Percentiles rank a stretch among this genome's conserved stretches.
phyloP scores from a whole-genome alignment of 2,113 vertebrate species.

The Brachypodius melanocephalos region DNA sequence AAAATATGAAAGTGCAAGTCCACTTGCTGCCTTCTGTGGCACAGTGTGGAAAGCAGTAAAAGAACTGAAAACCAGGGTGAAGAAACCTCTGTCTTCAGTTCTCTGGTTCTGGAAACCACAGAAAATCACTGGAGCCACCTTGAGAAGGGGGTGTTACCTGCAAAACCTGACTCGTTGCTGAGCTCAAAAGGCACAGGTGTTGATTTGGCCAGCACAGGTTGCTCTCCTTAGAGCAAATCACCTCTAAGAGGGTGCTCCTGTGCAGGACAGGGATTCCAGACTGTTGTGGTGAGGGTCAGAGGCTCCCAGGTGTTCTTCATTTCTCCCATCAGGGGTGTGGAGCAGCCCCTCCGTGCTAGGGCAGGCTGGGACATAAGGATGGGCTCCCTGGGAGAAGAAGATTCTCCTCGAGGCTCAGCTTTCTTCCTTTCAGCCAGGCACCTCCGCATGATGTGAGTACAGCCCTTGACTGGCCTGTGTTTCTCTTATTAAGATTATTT shows the following conservation, averaged over 20 bases:
- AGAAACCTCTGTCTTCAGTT: not conserved
- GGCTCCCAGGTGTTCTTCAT: not conserved
- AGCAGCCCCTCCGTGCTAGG: no score
- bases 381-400: fast-evolving
- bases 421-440: fast-evolving
- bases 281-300: not conserved
- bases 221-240: no score
- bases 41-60: not conserved
- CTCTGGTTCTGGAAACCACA: not conserved
- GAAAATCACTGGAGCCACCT: not conserved
- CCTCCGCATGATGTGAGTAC: fast-evolving
- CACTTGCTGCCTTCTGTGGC: not conserved
- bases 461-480: not conserved
- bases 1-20: not conserved
- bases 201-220: no score
- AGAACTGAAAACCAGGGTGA: not conserved
- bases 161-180: not conserved
- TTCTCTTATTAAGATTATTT: not conserved
- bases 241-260: no score
- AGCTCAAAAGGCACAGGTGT: not conserved
- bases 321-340: not conserved
- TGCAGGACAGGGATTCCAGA: fast-evolving
- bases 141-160: not conserved
- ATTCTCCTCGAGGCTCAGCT: fast-evolving
- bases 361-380: fast-evolving